A percentile compares a stretch with the other conserved stretches of the same genome.
Evolutionary conservation across 2,888 invertebrate species (phyloP).

Genomic region (Alloscopus bannaensis): DNA sequence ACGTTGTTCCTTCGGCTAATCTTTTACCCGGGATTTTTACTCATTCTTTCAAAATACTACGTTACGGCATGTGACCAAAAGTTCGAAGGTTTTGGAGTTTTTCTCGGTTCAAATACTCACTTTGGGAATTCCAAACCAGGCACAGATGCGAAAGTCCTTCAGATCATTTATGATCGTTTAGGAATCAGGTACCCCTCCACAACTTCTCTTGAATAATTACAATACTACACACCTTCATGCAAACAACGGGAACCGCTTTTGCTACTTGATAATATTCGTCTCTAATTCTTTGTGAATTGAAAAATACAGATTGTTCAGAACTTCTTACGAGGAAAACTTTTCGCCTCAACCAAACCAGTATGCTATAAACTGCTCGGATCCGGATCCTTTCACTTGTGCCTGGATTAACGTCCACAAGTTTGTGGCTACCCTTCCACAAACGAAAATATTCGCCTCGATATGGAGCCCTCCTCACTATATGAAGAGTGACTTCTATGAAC

Average conservation of each 20-base stretch:
- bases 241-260: background rate
- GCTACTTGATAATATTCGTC: background rate
- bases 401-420: constrained; percentile 59
- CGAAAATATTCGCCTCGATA: constrained; percentile 60
- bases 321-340: constrained; percentile 59
- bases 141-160: constrained; percentile 45
- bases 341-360: constrained; percentile 57
- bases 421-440: constrained; percentile 38
- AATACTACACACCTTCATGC: no score
- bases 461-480: constrained; percentile 70
- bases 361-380: constrained; percentile 52
- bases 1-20: no score
- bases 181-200: constrained; percentile 66
- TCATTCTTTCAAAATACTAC: background rate
- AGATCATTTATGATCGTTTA: constrained; percentile 56
- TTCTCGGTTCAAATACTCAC: constrained; percentile 55
- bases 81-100: constrained; percentile 68
- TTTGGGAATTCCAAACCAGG: constrained; percentile 39
- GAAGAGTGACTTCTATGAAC: constrained; percentile 59
- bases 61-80: constrained; percentile 44
- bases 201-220: no score
- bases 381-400: constrained; percentile 48
- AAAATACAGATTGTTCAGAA: constrained; percentile 61
- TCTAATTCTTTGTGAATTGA: background rate
- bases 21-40: no score